Conservation (phyloP, 2,113 vertebrate species). For the Charina bottae region DNA sequence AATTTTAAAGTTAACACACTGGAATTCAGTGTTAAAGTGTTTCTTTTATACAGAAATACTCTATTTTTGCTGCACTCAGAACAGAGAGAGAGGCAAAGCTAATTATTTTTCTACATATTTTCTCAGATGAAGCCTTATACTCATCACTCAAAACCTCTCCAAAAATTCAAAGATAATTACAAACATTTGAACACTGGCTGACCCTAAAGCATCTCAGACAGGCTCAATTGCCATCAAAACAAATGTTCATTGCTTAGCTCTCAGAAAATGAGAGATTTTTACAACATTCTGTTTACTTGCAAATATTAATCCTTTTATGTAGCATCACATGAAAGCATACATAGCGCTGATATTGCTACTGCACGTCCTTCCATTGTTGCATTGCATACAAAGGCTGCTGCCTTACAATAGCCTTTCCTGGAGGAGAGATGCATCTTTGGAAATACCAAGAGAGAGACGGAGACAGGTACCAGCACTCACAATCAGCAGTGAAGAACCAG, state of each 20-base stretch:
- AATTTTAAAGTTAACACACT: conserved; percentile 38
- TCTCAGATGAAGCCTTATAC: background rate
- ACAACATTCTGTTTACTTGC: background rate
- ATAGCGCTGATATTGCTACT: background rate
- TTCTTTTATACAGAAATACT: conserved; percentile 32
- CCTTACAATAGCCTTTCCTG: background rate
- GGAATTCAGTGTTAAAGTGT: background rate
- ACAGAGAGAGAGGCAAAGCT: background rate
- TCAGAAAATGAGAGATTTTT: background rate
- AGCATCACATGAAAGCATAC: background rate
- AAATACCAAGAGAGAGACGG: background rate
- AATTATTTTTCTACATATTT: background rate
- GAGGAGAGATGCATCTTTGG: background rate
- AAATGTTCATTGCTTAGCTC: background rate
- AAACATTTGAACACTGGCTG: background rate
- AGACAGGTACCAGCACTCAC: background rate
- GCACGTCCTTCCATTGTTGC: background rate
- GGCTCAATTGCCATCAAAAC: background rate
- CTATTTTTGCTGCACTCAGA: conserved; percentile 36
- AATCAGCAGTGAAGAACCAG: background rate
- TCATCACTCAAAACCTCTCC: background rate
- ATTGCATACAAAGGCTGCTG: background rate
- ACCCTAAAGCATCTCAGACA: background rate
- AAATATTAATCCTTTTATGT: background rate
- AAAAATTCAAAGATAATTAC: background rate